Conservation (phyloP, 1,140 invertebrate genomes). For the Lerema accius region DNA sequence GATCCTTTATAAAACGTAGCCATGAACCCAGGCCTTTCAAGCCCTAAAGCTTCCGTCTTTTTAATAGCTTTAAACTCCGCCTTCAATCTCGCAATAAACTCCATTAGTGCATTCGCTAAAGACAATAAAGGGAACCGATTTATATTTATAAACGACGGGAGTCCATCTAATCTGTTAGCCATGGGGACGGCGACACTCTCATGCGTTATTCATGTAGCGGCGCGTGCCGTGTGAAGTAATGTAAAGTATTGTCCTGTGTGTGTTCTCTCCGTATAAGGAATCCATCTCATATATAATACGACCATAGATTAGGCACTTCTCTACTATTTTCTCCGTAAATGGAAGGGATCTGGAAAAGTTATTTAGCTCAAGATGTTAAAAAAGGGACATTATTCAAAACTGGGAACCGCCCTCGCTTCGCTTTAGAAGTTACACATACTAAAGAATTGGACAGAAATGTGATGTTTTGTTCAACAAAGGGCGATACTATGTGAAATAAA, state of each 20-base stretch:
- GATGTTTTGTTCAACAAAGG: too few relatives aligned
- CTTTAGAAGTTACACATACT: too few relatives aligned
- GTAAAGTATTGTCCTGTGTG: conserved; percentile 14
- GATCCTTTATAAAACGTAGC: too few relatives aligned
- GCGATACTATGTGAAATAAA: too few relatives aligned
- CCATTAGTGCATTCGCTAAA: conserved; percentile 25
- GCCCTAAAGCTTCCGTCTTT: not conserved
- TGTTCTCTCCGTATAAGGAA: not conserved
- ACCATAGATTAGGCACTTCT: too few relatives aligned
- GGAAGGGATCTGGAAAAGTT: too few relatives aligned
- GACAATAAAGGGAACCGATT: conserved; percentile 32
- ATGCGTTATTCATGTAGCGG: conserved; percentile 20
- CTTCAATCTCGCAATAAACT: conserved; percentile 20
- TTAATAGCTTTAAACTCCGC: conserved; percentile 3
- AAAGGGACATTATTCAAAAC: too few relatives aligned
- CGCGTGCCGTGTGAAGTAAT: conserved; percentile 19
- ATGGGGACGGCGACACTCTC: conserved; percentile 8
- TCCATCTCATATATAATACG: not conserved
- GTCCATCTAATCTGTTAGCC: conserved; percentile 24
- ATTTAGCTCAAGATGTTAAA: too few relatives aligned
- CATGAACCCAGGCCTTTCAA: too few relatives aligned
- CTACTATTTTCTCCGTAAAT: too few relatives aligned
- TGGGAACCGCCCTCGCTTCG: too few relatives aligned
- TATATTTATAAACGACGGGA: conserved; percentile 28
- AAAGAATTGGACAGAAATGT: too few relatives aligned